Conservation (phyloP, 2,888 invertebrate genomes). For the Catocala nupta region DNA sequence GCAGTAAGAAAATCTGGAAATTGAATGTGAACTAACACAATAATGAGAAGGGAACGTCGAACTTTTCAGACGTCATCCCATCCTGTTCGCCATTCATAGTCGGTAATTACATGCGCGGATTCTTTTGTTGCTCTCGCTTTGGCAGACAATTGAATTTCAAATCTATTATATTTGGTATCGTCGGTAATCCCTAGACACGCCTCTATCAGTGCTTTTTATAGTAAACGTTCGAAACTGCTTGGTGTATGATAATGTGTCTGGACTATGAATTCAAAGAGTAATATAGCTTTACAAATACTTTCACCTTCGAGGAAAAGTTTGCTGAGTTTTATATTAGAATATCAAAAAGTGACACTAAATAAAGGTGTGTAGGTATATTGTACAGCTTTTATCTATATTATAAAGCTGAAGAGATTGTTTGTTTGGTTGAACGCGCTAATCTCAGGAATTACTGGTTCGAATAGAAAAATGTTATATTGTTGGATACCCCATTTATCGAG, state of each 20-base stretch:
- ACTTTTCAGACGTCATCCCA: slow-evolving; percentile 77
- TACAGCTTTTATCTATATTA: too few species aligned
- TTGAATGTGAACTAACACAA: slow-evolving; percentile 53
- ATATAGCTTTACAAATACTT: slow-evolving; percentile 25
- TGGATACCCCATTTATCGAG: too few species aligned
- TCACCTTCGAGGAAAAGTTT: slow-evolving; percentile 17
- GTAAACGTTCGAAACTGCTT: slow-evolving; percentile 37
- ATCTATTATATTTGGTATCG: slow-evolving; percentile 63
- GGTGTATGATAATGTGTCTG: slow-evolving; percentile 58
- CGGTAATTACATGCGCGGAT: slow-evolving; percentile 74
- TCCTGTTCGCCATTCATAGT: slow-evolving; percentile 65
- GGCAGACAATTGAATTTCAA: slow-evolving; percentile 74
- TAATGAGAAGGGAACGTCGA: slow-evolving; percentile 56
- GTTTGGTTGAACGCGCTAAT: too few species aligned
- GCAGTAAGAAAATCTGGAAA: slow-evolving; percentile 36
- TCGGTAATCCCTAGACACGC: slow-evolving; percentile 55
- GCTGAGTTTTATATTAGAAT: background rate
- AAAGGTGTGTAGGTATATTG: too few species aligned
- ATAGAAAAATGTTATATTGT: too few species aligned
- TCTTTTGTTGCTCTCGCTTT: slow-evolving; percentile 69
- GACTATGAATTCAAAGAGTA: slow-evolving; percentile 40
- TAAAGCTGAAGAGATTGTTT: too few species aligned
- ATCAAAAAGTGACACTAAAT: too few species aligned
- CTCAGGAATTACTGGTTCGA: too few species aligned
- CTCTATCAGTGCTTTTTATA: slow-evolving; percentile 54